Conservation (phyloP, 2,113 vertebrate species). For the Neotragus moschatus region DNA sequence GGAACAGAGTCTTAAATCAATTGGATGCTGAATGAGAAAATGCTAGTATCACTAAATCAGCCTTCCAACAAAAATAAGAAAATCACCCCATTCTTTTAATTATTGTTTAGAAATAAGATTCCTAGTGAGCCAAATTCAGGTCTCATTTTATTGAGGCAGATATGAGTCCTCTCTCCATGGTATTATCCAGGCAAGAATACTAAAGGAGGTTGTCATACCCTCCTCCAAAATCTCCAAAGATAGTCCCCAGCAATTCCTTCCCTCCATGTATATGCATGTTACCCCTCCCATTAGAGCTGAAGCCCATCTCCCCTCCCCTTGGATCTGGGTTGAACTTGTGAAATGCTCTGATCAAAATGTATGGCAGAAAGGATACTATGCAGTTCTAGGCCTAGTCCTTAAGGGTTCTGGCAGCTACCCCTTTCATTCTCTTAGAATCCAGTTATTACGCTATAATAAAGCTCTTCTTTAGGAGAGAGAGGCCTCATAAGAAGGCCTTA, state of each 20-base stretch:
- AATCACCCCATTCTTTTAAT: neutral
- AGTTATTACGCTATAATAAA: neutral
- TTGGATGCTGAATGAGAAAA: neutral
- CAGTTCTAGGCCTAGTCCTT: neutral
- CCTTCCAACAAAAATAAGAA: constrained; percentile 5
- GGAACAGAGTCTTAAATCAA: neutral
- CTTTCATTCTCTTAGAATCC: neutral
- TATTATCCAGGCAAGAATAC: neutral
- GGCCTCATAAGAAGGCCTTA: neutral
- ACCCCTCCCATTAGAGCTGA: neutral
- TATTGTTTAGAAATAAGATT: constrained; percentile 50
- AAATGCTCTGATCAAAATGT: neutral
- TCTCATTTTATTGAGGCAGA: neutral
- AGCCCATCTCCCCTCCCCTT: neutral
- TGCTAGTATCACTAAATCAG: neutral
- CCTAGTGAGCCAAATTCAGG: neutral
- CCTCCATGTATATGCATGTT: neutral
- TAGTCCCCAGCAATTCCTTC: neutral
- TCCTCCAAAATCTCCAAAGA: neutral
- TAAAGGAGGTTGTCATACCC: neutral
- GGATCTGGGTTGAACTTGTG: neutral
- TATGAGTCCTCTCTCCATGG: neutral
- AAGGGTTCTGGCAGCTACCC: neutral
- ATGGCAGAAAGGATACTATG: neutral
- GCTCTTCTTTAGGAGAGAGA: neutral